A percentile compares a stretch with the other conserved stretches of the same genome.
Evolutionary conservation across 2,797 vertebrate species (phyloP).

Genomic region (Sebastes ruberrimus): DNA sequence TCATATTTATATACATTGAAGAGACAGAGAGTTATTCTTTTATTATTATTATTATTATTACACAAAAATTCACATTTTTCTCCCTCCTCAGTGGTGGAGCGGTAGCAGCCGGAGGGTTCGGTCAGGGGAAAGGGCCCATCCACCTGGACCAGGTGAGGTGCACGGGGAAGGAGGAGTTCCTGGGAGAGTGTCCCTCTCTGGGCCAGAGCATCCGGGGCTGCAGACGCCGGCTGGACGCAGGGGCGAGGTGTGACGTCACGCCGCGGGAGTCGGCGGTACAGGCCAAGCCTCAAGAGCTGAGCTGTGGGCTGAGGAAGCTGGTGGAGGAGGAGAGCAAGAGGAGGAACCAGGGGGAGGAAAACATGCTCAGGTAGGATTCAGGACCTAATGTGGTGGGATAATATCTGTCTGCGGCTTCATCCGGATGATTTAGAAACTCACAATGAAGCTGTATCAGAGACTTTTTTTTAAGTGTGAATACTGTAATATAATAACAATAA

Average conservation of each 20-base stretch:
- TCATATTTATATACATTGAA: not conserved
- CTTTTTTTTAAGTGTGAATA: not conserved
- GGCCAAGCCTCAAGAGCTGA: conserved; percentile 60
- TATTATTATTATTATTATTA: not conserved
- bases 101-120: conserved; percentile 85
- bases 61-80: not conserved
- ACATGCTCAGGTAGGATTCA: conserved; percentile 78
- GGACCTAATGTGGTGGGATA: accelerated
- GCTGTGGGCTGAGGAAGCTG: conserved; percentile 80
- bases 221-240: conserved; percentile 85
- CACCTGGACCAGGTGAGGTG: conserved; percentile 89
- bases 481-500: not conserved
- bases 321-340: conserved; percentile 79
- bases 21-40: not conserved
- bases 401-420: not conserved
- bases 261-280: conserved; percentile 60
- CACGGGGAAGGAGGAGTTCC: conserved; percentile 85
- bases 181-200: conserved; percentile 85
- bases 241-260: conserved; percentile 85
- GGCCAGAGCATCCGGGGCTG: conserved; percentile 82
- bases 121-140: conserved; percentile 86
- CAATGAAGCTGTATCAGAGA: not conserved
- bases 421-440: not conserved
- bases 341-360: conserved; percentile 79
- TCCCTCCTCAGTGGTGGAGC: conserved; percentile 52